These are phyloP conservation scores for Proteles cristata DNA, from an alignment of 2,113 vertebrate genomes.

Conservation along the genomic window DNA sequence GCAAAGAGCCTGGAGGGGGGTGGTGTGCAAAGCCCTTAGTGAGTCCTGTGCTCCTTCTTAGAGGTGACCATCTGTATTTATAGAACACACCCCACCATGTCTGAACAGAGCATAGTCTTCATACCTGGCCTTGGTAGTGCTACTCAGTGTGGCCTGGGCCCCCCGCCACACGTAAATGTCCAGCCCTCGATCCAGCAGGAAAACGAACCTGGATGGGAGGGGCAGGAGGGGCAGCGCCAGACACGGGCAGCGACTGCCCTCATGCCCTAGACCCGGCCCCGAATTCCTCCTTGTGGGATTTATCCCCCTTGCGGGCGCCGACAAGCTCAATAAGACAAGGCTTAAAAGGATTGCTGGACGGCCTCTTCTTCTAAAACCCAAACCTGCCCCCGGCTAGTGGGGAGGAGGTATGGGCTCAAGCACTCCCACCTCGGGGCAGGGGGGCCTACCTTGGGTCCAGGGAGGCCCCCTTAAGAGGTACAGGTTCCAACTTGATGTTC, in stretches of 20 bases:
- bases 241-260: too few relatives aligned
- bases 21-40: neutral
- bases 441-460: conserved; percentile 93
- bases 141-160: conserved; percentile 92
- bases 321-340: neutral
- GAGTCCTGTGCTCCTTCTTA: neutral
- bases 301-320: neutral
- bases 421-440: rapidly evolving
- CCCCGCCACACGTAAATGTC: conserved; percentile 96
- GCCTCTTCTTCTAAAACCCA: too few relatives aligned
- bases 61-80: neutral
- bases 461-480: conserved; percentile 91
- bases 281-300: neutral
- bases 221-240: neutral
- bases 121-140: conserved; percentile 98
- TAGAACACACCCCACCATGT: neutral
- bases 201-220: conserved; percentile 91
- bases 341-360: neutral
- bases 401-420: neutral
- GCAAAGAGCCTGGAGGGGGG: conserved; percentile 91
- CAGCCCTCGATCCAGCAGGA: conserved; percentile 93
- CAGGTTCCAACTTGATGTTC: conserved; percentile 95
- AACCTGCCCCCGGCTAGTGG: neutral
- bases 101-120: neutral
- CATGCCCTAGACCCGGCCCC: neutral